Base-by-base conservation (phyloP, 1,140 invertebrate species). In the Heliconius melpomene region DNA sequence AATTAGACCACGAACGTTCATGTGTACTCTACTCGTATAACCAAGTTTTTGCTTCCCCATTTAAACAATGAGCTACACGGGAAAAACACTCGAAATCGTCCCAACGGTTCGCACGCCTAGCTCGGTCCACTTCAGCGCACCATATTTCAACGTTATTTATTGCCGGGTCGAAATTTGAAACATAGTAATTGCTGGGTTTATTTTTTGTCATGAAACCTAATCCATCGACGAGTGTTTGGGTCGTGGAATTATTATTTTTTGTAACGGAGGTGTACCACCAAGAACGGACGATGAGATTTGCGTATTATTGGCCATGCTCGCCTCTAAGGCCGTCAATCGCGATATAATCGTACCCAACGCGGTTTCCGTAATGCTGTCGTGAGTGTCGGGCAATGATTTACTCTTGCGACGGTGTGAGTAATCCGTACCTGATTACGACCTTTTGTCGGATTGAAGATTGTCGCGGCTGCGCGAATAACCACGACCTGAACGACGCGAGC, bases 1-100 rank as follows among this genome's bases (percentile, higher is more conserved):
- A 40, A 11, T 40, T 40, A 40, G 38, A 11, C 38, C 9, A 40
- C 11, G 9, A 40, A 11, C 38, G 38, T 40, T 40, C 38, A 40
- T 0, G 38, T 11, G 9, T 40, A 11, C 38, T 11, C 9, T 9
- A 40, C 11, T 40, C 38, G 2, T 11, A 11, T 40, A 11, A 40
- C 9, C 11, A 11, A 40, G 9, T 9, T 11, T 40, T 3, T 5
- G 38, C 1, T 9, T 11, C 9, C 8, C 8, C 38, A 11, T 11
- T 40, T 11, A 40, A 40, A 2, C 38, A 40, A 11, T 40, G 9
- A 9, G 38, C 38, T 9, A 9, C 9, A 40, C 84, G 72, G 5
- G 80, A 83, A 16, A 85, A 72, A 40, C 85, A 86, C 38, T 86
- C 84, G 3, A 74, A 36, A 26, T 87, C 82, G 26, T 26, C 60